A percentile compares a stretch with the other conserved stretches of the same genome.
phyloP scores from a whole-genome alignment of 2,797 vertebrate species.

The Chloroceryle amazona region DNA sequence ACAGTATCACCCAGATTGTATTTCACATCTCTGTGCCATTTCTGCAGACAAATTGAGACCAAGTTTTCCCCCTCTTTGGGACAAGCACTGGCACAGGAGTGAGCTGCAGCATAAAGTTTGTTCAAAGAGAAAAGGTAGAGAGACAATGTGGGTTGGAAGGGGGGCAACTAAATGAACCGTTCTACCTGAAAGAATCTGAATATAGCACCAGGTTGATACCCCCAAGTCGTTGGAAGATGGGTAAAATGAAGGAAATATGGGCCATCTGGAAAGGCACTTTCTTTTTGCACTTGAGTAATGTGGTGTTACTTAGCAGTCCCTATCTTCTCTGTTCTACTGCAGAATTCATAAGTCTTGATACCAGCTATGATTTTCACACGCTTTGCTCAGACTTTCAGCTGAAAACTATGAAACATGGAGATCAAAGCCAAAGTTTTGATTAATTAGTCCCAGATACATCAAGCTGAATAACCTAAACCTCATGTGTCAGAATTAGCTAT shows the following conservation, averaged over 20 bases:
- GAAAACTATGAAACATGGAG: not conserved
- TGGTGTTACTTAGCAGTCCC: not conserved
- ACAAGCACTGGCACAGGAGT: not conserved
- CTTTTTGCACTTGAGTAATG: not conserved
- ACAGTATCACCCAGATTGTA: not conserved
- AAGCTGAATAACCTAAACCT: slow-evolving; percentile 6
- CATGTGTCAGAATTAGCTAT: not conserved
- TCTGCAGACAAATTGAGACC: not conserved
- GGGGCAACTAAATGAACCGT: not conserved
- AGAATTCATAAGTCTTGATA: not conserved
- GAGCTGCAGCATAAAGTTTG: not conserved
- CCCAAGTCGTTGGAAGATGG: not conserved
- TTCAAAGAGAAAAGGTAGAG: not conserved
- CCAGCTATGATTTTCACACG: not conserved
- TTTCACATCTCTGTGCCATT: not conserved
- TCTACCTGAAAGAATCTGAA: not conserved
- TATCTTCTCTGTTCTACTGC: not conserved
- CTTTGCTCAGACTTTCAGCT: not conserved
- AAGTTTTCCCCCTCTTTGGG: not conserved
- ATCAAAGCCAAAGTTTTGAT: slow-evolving; percentile 27
- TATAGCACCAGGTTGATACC: not conserved
- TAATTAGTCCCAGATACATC: slow-evolving; percentile 23
- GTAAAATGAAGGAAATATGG: not conserved
- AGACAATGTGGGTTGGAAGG: not conserved
- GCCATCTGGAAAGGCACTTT: not conserved